Evolutionary conservation across 1,140 invertebrate genomes (phyloP), one percentile per base, ranked within the genome.

Genomic region (Macrotrachela quadricornifera): DNA sequence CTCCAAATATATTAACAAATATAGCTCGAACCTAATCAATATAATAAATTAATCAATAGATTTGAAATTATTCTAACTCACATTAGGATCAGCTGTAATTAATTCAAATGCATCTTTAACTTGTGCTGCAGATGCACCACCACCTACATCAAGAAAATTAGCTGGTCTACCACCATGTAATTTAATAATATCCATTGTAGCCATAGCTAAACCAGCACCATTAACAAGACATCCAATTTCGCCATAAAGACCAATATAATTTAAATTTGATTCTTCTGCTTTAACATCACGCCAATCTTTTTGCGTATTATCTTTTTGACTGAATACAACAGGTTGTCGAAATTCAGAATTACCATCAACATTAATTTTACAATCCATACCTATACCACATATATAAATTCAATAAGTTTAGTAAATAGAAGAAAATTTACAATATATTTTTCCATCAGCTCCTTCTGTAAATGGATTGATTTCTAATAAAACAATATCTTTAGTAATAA

Each of bases 391-490:
- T 49, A 39, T 21, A 47, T 2, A 21, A 12, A 47, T 13, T 18
- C 3, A 16, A 4, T 36, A 36, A 13, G n/a, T 36, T 47, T 4
- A 47, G n/a, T 3, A 18, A 13, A 47, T 4, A 47, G 11, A 16
- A 47, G 3, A 10, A 6, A 2, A 47, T 21, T 36, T 16, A 13
- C 17, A 18, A 13, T 18, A 47, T 16, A 87, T 73, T 81, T 72
- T 30, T 3, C 80, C 80, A 64, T 84, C 78, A 61, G 79, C 77
- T 13, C 88, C 94, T 68, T 94, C 87, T 15, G 86, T 91, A 60
- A 99, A 76, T 3, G 94, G 94, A 76, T 99, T 99, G 48, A 99
- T 96, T 76, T 99, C 94, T 46, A 99, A 57, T 53, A 97, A 91
- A 39, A 86, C 80, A 11, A 90, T 90, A 76, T 99, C 94, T 39